Conservation (phyloP, 2,888 invertebrate genomes). For the Cosmorhoe ocellata region DNA sequence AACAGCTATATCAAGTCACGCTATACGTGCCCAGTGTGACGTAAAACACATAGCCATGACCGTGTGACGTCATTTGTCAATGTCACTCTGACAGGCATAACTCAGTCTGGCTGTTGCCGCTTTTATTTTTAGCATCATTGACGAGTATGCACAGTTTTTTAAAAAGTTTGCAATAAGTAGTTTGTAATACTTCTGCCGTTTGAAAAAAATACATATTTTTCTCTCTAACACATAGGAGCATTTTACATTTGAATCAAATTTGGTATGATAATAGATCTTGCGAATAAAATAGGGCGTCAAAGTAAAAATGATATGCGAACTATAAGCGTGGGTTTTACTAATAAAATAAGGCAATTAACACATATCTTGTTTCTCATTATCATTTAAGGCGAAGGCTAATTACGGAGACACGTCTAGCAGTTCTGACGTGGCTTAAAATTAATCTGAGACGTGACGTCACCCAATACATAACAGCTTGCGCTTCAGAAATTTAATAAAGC, state of each 20-base stretch:
- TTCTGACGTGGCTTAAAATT: conserved; percentile 63
- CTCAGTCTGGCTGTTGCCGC: conserved; percentile 49
- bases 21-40: conserved; percentile 58
- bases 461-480: conserved; percentile 54
- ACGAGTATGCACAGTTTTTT: conserved; percentile 3
- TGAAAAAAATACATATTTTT: too few relatives aligned
- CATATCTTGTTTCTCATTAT: too few relatives aligned
- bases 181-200: too few relatives aligned
- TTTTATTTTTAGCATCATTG: conserved; percentile 25
- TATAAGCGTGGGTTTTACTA: too few relatives aligned
- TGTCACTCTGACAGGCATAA: conserved; percentile 62
- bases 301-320: too few relatives aligned
- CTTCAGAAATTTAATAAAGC: conserved; percentile 74
- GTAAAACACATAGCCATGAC: conserved; percentile 62
- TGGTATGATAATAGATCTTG: too few relatives aligned
- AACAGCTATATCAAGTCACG: conserved; percentile 56
- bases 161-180: too few relatives aligned
- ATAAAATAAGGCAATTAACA: too few relatives aligned
- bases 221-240: too few relatives aligned
- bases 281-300: too few relatives aligned
- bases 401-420: conserved; percentile 31
- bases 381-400: too few relatives aligned
- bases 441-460: conserved; percentile 52
- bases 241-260: too few relatives aligned
- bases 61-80: conserved; percentile 71